These are phyloP conservation scores for Drosophila putrida DNA, from an alignment of 2,888 invertebrate genomes.

Conservation along the genomic window DNA sequence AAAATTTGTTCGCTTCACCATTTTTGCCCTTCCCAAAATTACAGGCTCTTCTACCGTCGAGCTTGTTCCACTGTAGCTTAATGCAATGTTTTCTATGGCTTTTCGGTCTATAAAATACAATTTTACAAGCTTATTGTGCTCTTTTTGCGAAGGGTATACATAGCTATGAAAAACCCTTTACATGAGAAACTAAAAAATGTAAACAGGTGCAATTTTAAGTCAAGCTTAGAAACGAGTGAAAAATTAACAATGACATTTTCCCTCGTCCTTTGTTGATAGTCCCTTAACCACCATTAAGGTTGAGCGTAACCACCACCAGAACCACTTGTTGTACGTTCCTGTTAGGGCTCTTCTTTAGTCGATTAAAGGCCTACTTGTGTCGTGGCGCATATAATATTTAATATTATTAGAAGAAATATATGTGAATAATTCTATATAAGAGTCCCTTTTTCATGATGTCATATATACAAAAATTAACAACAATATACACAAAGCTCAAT, in stretches of 20 bases:
- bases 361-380: neutral
- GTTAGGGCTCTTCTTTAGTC: neutral
- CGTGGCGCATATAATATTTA: neutral
- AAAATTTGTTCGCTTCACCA: no score
- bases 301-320: constrained; percentile 6
- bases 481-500: neutral
- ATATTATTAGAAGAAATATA: neutral
- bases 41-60: no score
- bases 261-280: neutral
- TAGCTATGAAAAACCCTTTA: no score
- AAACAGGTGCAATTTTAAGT: constrained; percentile 6
- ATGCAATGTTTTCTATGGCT: no score
- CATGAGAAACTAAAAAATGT: neutral
- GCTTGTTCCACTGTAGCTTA: no score
- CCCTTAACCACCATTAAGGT: neutral
- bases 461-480: neutral
- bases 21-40: no score
- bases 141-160: no score
- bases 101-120: no score
- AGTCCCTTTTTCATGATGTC: constrained; percentile 7
- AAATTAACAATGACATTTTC: neutral
- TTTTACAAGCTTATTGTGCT: no score
- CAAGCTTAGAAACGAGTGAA: neutral
- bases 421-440: neutral
- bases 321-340: constrained; percentile 1